phyloP scores from a whole-genome alignment of 2,888 invertebrate species.

The Volucella inflata region DNA sequence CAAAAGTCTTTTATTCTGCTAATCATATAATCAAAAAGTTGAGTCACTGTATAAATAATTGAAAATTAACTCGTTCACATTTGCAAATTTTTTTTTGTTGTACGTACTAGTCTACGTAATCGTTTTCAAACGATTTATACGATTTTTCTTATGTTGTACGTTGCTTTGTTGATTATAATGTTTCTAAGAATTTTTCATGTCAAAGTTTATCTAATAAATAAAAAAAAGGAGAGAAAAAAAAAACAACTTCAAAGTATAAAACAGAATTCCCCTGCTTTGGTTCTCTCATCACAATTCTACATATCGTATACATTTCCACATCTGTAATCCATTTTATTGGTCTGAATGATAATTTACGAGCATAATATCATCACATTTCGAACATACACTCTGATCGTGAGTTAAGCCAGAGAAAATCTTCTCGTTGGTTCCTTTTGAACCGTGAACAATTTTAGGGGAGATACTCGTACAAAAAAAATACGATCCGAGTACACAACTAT shows the following conservation, averaged over 20 bases:
- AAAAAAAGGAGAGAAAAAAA: background rate
- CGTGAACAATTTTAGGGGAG: conserved; percentile 40
- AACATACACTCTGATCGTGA: conserved; percentile 30
- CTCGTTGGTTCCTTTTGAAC: conserved; percentile 16
- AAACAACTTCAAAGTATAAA: conserved; percentile 16
- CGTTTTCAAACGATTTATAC: no score
- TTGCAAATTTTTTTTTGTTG: no score
- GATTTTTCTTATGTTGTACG: no score
- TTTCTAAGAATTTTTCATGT: conserved; percentile 5
- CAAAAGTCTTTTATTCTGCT: no score
- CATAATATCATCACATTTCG: conserved; percentile 29
- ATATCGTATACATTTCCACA: conserved; percentile 8
- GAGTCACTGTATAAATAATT: no score
- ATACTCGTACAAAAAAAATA: background rate
- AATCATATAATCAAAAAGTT: no score
- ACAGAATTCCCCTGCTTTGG: conserved; percentile 8
- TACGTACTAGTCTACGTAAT: no score
- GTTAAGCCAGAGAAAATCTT: conserved; percentile 9
- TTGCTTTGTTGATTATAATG: background rate
- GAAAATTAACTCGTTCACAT: no score
- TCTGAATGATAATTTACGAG: conserved; percentile 54
- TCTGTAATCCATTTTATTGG: conserved; percentile 49
- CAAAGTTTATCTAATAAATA: conserved; percentile 44
- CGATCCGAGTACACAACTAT: no score
- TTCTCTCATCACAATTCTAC: background rate